phyloP scores from a whole-genome alignment of 1,140 invertebrate species.

The Bathynomus jamesi region DNA sequence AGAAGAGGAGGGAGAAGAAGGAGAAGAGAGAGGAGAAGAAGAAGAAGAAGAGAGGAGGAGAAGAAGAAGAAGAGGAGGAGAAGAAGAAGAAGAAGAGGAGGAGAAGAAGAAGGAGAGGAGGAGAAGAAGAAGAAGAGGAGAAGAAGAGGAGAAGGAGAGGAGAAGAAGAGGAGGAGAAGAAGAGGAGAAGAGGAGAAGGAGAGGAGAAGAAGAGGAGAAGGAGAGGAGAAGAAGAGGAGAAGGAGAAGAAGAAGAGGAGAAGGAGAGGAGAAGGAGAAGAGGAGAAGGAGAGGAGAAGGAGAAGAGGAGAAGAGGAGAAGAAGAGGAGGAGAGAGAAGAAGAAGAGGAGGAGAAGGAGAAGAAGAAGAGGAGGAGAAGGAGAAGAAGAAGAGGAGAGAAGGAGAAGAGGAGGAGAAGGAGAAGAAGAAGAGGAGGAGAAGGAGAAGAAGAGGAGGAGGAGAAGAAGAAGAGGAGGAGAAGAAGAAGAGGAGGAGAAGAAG shows the following conservation, averaged over 20 bases:
- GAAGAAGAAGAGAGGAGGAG: background rate
- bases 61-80: background rate
- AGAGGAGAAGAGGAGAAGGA: background rate
- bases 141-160: too few species aligned
- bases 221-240: conserved; percentile 11
- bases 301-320: background rate
- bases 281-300: background rate
- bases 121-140: too few species aligned
- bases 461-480: background rate
- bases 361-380: background rate
- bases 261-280: background rate
- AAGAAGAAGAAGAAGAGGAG: background rate
- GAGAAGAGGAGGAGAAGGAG: background rate
- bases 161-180: too few species aligned
- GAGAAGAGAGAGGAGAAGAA: background rate
- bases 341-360: background rate
- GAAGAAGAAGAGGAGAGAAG: background rate
- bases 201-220: conserved; percentile 20
- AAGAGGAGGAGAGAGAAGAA: background rate
- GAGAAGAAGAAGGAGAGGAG: background rate
- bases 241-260: background rate
- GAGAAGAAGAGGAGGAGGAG: background rate
- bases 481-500: background rate
- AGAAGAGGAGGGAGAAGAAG: too few species aligned
- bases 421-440: background rate